Base-by-base conservation (phyloP, 2,113 vertebrate genomes). In the Tetrao urogallus region DNA sequence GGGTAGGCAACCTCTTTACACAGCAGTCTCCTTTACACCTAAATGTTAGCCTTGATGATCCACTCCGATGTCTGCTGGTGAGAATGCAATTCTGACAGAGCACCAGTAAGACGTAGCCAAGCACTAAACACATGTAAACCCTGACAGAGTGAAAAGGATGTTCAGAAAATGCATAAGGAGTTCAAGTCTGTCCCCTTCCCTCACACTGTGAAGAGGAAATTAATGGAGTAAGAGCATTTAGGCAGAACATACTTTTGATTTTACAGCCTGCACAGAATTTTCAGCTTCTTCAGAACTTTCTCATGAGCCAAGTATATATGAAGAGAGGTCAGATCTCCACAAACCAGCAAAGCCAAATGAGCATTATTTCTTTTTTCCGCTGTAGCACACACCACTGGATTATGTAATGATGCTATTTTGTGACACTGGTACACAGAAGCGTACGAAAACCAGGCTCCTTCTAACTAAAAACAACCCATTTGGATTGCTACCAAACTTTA, bases 271-370 rank as follows among this genome's bases (percentile, higher is more conserved):
- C 40, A 77, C 8, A 48, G 82, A 86, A 72, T 88, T 93, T 73
- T 67, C 93, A 86, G 24, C 36, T 95, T 90, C 91, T 88, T 86
- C 86, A 84, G 88, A 88, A 75, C 73, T 90, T 92, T 76, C 36
- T 38, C 15, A 54, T 58, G n/a, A 90, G 50, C 30, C 48, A 90
- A 78, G 77, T 54, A 5, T 16, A 25, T 63, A 19, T 3, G 58
- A 94, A 95, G 80, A 94, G 48, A 94, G 66, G 58, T 88, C 86
- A 84, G 88, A 57, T 66, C 78, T 79, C 73, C 88, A 93, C 90
- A 86, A 87, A 82, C 43, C 69, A 94, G 67, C 87, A 40, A 80
- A 80, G 86, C 15, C 66, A 78, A 88, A 77, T 21, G 76, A 91
- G 70, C 66, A 42, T 79, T 54, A 90, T 84, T 90, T 90, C 30